Percentiles rank a stretch among this genome's conserved stretches.
Conservation (phyloP, 2,888 invertebrate genomes). For the Callyntrura sp. region DNA sequence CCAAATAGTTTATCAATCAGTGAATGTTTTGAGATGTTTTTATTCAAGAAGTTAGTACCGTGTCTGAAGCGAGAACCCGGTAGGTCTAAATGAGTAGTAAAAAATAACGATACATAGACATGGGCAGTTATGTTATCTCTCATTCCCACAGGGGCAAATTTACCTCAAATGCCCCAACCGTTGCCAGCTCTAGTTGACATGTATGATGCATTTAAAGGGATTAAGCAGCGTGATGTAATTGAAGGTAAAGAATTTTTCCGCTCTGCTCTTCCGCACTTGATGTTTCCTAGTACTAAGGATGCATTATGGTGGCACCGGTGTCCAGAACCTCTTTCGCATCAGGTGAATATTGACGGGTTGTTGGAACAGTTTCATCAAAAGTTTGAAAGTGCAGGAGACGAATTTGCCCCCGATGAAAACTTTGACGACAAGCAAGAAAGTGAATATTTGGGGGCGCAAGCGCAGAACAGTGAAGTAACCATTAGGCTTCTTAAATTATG, state of each 20-base stretch:
- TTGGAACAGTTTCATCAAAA: conserved; percentile 53
- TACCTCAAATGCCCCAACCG: conserved; percentile 80
- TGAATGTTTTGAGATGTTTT: conserved; percentile 76
- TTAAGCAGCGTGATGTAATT: conserved; percentile 76
- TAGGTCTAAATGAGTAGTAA: background rate
- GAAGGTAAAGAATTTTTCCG: conserved; percentile 75
- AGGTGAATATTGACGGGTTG: conserved; percentile 59
- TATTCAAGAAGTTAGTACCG: conserved; percentile 76
- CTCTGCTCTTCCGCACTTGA: conserved; percentile 71
- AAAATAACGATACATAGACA: conserved; percentile 41
- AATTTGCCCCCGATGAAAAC: background rate
- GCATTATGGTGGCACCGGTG: conserved; percentile 77
- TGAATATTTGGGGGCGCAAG: conserved; percentile 68
- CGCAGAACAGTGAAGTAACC: conserved; percentile 52
- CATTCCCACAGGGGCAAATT: conserved; percentile 58
- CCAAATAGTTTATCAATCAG: conserved; percentile 49
- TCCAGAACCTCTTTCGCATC: conserved; percentile 66
- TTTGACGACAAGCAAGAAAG: conserved; percentile 55
- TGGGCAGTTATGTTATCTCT: too few relatives aligned
- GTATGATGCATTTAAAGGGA: conserved; percentile 76
- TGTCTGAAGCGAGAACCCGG: conserved; percentile 69
- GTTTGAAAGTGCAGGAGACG: conserved; percentile 34
- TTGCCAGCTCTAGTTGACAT: conserved; percentile 79
- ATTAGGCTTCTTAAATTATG: conserved; percentile 50
- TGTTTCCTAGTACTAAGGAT: conserved; percentile 61